phyloP scores from a whole-genome alignment of 2,888 invertebrate genomes.

The Netelia virgata region DNA sequence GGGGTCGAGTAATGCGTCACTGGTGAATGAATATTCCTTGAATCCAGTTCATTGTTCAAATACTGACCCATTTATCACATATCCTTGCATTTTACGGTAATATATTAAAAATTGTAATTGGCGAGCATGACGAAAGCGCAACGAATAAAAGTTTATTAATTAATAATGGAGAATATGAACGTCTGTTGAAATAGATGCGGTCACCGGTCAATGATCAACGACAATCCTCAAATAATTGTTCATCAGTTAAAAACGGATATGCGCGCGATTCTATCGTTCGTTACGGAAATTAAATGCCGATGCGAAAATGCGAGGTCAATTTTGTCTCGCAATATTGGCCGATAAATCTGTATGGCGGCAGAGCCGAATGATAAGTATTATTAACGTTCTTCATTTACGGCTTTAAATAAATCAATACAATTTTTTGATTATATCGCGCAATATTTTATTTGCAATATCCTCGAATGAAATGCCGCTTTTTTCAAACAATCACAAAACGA shows the following conservation, averaged over 20 bases:
- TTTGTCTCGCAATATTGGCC: background rate
- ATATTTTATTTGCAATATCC: too few species aligned
- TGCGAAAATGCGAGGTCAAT: background rate
- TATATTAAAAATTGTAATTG: background rate
- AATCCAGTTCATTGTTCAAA: background rate
- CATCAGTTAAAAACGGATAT: slow-evolving; percentile 3
- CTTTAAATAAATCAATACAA: background rate
- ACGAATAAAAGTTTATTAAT: background rate
- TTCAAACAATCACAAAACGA: too few species aligned
- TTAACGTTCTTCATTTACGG: background rate
- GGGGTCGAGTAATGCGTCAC: background rate
- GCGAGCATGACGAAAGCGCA: background rate
- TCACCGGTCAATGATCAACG: background rate
- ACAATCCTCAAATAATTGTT: slow-evolving; percentile 8
- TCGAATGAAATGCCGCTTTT: too few species aligned
- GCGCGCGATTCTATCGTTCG: background rate
- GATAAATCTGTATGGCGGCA: background rate
- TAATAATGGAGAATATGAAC: background rate
- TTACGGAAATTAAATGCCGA: background rate
- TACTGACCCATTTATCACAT: background rate
- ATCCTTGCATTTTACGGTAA: background rate
- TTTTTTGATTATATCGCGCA: background rate
- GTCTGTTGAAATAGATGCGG: background rate
- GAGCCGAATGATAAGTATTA: background rate
- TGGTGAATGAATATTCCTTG: background rate